Base-by-base conservation (phyloP, 2,888 invertebrate species). In the Drosophila demipolita region DNA sequence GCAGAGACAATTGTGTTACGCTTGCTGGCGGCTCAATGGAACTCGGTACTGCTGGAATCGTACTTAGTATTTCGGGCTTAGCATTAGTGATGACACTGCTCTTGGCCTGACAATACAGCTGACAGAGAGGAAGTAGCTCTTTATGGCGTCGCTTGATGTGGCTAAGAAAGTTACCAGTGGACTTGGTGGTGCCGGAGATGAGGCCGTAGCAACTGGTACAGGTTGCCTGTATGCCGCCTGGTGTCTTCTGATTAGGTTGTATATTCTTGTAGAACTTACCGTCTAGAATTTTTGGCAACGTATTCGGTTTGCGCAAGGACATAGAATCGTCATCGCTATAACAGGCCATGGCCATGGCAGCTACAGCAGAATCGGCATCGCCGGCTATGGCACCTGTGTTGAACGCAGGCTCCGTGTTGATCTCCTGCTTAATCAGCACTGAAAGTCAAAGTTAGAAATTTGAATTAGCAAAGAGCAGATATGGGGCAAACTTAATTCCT, bases 171-270 rank as follows among this genome's bases (percentile, higher is more conserved):
- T 91, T 92, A 4, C 92, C 92, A 11, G 92, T 92, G 2, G 92
- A 92, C 49, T 90, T 91, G 26, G 91, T 90, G 32, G 92, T 92
- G 9, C 92, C 92, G 17, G 91, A 92, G 50, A 92, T 91, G 3
- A 82, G 82, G 12, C 91, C 90, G 38, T 75, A 85, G 62, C 92
- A 92, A 17, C 84, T 86, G 4, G 90, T 92, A 66, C 92, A 92
- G n/a, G 92, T 92, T 8, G 92, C 92, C 65, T 92, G 92, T 57
- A 92, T 92, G 40, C 91, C 92, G 12, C 92, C 92, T 0, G 86
- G 74, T 6, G 92, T 92, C 82, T 92, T 92, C 45, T 83, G 85
- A 55, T 91, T 91, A 4, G 92, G 91, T 55, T 91, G 89, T 54
- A 92, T 91, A 66, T 91, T 89, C 66, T 84, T 91, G 68, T 92